Evolutionary conservation across 2,113 vertebrate species (phyloP), one percentile per base, ranked within the genome.

Genomic region (Silurus asotus): DNA sequence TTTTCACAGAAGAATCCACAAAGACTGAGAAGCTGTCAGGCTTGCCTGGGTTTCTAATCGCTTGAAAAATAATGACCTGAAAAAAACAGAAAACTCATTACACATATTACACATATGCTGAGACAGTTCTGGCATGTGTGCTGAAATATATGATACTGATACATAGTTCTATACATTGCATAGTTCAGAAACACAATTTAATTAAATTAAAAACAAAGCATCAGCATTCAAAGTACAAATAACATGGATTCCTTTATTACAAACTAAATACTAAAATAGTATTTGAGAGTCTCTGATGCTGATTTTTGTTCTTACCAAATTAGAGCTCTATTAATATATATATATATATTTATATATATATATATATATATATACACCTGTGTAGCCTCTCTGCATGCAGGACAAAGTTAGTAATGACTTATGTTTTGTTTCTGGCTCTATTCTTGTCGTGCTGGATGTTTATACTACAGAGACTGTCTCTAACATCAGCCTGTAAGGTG

Each of bases 41-140:
- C 1, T 55, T 84, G 19, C 91, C 93, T 1, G 91, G 85, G 58
- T 89, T 90, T 55, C n/a, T 93, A 61, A 85, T 85, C 0, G 76
- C 88, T 78, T 95, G 93, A n/a, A 93, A 90, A 70, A 95, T 64
- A 55, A 90, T 94, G 77, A 95, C 94, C 94, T 95, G 77, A 49
- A 58, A 25, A 65, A 37, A 23, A 49, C 86, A 86, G 19, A 86
- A 28, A 45, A 69, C 37, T 17, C 5, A 13, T 5, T 17, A 11
- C 15, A 49, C 8, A 14, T 49, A 56, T 48, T 55, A 76, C 0
- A 11, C 51, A 53, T 49, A n/a, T 37, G 65, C 28, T 76, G 1
- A 59, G 37, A n/a, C 20, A 14, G 23, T 53, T 67, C n/a, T 13
- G n/a, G n/a, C 64, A 67, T 67, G 4, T 14, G 9, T 10, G 8